Base-by-base conservation (phyloP, 2,113 vertebrate species). In the Phrynocephalus versicolor region DNA sequence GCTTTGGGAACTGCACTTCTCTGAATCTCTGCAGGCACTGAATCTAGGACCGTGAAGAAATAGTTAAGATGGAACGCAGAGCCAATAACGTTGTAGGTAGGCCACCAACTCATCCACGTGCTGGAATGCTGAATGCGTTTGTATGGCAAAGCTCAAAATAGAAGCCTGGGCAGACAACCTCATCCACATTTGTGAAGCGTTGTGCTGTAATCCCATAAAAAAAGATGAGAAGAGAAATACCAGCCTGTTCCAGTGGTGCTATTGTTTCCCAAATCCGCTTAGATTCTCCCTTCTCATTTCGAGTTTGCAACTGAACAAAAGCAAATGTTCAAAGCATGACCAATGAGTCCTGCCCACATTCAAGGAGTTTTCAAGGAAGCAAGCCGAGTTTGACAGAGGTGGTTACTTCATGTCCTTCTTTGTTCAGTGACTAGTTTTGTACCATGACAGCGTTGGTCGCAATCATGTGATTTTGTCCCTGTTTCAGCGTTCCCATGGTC, bases 191-290 rank as follows among this genome's bases (percentile, higher is more conserved):
- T 83, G 30, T 64, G 30, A 75, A 75, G 37, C 8, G 19, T 19
- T 64, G 9, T 25, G 21, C 67, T 71, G 37, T 51, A 64, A 75
- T 75, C 71, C 16, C 58, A 51, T 75, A 64, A 64, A 62, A n/a
- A 51, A 74, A 65, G 37, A 74, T 64, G 82, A 65, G 58, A 73
- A 64, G 3, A 12, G 30, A 62, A 60, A 33, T n/a, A 18, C 57
- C 6, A 25, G 21, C 21, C 57, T 64, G 19, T 13, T 45, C 27
- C 57, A 45, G 35, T 3, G 9, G n/a, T 72, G 37, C 35, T 83
- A 73, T 83, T 74, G 57, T 83, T 45, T 62, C 16, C 37, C 55
- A 83, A 37, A 74, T 75, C 82, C 58, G 51, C 58, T 62, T 65
- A n/a, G 18, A 60, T n/a, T 12, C 25, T n/a, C 39, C 81, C 70